These are phyloP conservation scores for Deilephila elpenor DNA, from an alignment of 2,888 invertebrate species.

Conservation along the genomic window DNA sequence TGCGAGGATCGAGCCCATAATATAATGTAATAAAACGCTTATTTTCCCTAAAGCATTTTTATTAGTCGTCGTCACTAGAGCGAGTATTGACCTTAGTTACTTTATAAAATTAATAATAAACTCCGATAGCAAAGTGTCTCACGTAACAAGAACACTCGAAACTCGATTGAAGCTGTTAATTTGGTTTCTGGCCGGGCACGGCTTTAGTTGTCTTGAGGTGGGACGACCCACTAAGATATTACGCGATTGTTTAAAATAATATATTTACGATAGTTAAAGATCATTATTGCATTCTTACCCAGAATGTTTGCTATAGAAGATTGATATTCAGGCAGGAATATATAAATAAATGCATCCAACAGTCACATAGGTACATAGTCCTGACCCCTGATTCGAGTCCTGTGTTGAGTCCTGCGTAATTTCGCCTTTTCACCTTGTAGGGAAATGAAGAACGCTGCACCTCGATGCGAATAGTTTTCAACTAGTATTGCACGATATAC, in stretches of 20 bases:
- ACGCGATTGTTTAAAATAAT: background rate
- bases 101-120: constrained; percentile 23
- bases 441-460: too few species aligned
- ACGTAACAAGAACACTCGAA: constrained; percentile 27
- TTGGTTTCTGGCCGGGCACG: constrained; percentile 5
- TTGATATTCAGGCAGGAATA: background rate
- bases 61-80: background rate
- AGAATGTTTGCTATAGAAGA: too few species aligned
- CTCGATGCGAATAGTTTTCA: too few species aligned
- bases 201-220: background rate
- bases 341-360: background rate
- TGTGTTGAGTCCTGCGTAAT: too few species aligned
- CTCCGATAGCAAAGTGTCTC: constrained; percentile 26
- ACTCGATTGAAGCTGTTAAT: constrained; percentile 31
- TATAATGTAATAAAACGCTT: background rate
- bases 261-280: background rate
- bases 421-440: too few species aligned
- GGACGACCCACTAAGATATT: too few species aligned
- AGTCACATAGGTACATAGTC: too few species aligned
- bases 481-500: too few species aligned
- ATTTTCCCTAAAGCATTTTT: constrained; percentile 4
- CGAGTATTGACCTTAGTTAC: background rate
- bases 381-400: too few species aligned
- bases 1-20: too few species aligned
- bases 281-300: background rate